Evolutionary conservation across 92 coral and sea anemone genomes (phyloP).

Genomic region (Siderastrea siderea): DNA sequence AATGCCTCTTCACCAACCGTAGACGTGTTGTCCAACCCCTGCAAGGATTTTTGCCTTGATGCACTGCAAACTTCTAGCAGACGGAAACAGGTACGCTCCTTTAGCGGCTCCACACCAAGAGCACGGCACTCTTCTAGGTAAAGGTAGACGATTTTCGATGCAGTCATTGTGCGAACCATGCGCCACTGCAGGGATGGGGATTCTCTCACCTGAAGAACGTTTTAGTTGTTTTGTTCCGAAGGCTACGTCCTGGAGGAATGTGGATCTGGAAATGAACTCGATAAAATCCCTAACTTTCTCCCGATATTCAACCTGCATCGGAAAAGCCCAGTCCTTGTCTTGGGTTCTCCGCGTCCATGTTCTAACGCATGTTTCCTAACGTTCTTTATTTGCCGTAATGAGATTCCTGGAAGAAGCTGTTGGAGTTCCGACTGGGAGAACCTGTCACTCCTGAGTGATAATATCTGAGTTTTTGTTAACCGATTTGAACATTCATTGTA

Average conservation of each 20-base stretch:
- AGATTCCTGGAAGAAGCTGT: slow-evolving; percentile 57
- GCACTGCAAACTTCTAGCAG: slow-evolving; percentile 57
- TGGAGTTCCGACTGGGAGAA: slow-evolving; percentile 55
- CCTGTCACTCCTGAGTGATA: slow-evolving; percentile 52
- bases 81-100: slow-evolving; percentile 61
- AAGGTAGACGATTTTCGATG: slow-evolving; percentile 45
- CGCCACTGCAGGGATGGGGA: slow-evolving; percentile 69
- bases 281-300: slow-evolving; percentile 36
- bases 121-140: slow-evolving; percentile 24
- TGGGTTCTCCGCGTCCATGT: slow-evolving; percentile 31
- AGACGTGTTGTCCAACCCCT: slow-evolving; percentile 63
- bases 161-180: slow-evolving; percentile 64
- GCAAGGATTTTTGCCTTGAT: slow-evolving; percentile 62
- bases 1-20: slow-evolving; percentile 60
- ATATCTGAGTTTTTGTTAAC: slow-evolving; percentile 46
- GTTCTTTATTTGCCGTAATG: slow-evolving; percentile 51
- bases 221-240: slow-evolving; percentile 59
- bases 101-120: not conserved
- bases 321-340: not conserved
- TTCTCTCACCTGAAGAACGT: slow-evolving; percentile 44
- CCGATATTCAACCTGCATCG: slow-evolving; percentile 49
- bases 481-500: slow-evolving; percentile 40
- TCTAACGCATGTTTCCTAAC: slow-evolving; percentile 38
- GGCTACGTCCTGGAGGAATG: slow-evolving; percentile 60
- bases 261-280: slow-evolving; percentile 54